Percentiles rank a stretch among this genome's conserved stretches.
Evolutionary conservation across 2,113 vertebrate species (phyloP).

Genomic region (Diphyllodes magnificus): DNA sequence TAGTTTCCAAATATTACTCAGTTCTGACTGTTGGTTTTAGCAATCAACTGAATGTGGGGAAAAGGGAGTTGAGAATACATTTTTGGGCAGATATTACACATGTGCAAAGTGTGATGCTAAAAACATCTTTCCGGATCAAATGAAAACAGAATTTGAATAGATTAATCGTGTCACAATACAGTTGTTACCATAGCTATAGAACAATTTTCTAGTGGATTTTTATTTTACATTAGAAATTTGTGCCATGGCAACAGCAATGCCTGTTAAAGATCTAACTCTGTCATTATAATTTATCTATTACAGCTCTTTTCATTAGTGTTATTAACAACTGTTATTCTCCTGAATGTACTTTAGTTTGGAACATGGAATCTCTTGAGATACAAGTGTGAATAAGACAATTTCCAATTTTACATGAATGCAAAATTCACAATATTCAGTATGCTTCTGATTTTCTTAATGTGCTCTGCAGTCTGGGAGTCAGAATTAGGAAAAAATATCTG

Average conservation of each 20-base stretch:
- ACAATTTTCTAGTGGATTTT: conserved; percentile 50
- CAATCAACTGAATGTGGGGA: not conserved
- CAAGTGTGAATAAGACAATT: conserved; percentile 38
- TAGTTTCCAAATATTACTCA: not conserved
- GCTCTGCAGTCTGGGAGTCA: conserved; percentile 9
- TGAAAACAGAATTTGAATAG: not conserved
- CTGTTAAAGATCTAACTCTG: conserved; percentile 41
- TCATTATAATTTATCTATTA: conserved; percentile 58
- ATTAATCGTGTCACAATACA: not conserved
- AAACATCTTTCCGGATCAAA: conserved; percentile 17
- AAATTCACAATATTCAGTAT: not conserved
- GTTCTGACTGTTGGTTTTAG: not conserved
- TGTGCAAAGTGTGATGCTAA: not conserved
- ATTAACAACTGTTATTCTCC: conserved; percentile 47
- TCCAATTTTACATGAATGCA: conserved; percentile 19
- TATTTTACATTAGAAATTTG: conserved; percentile 49
- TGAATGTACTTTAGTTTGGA: conserved; percentile 49
- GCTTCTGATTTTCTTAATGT: conserved; percentile 21
- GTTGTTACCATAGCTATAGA: conserved; percentile 65
- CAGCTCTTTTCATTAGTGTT: conserved; percentile 47
- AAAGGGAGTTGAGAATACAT: not conserved
- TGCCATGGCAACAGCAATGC: conserved; percentile 68
- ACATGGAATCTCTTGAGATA: conserved; percentile 22
- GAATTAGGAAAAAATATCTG: not conserved
- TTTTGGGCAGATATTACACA: conserved; percentile 14